These are phyloP conservation scores for Brachirus orientalis DNA, from an alignment of 2,113 vertebrate species.

Conservation along the genomic window DNA sequence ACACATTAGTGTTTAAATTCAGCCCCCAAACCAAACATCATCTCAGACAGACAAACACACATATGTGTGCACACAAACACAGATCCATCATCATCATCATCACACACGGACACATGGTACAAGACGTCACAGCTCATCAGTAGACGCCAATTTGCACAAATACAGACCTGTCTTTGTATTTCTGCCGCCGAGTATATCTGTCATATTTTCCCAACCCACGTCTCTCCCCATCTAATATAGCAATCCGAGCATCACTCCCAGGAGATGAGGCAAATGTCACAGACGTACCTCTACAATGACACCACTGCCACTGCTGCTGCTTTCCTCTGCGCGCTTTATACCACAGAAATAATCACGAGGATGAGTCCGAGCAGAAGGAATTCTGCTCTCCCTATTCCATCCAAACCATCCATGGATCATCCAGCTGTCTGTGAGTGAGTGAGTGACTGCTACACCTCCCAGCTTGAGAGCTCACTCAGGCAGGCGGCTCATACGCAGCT, in stretches of 20 bases:
- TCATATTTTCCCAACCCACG: conserved; percentile 63
- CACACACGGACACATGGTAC: conserved; percentile 42
- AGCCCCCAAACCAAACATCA: conserved; percentile 51
- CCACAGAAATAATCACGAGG: conserved; percentile 57
- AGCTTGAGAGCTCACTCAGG: conserved; percentile 64
- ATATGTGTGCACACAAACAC: conserved; percentile 24
- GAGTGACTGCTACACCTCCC: conserved; percentile 63
- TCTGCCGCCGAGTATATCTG: no score
- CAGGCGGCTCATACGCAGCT: conserved; percentile 83
- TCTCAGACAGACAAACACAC: conserved; percentile 37
- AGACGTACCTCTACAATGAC: conserved; percentile 69
- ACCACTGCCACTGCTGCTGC: conserved; percentile 28
- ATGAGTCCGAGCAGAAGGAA: conserved; percentile 60
- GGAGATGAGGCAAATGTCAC: conserved; percentile 71
- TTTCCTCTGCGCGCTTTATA: conserved; percentile 49
- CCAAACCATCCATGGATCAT: conserved; percentile 74
- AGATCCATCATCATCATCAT: conserved; percentile 48
- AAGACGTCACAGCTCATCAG: conserved; percentile 56
- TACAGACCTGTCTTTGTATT: conserved; percentile 56
- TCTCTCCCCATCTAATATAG: conserved; percentile 64
- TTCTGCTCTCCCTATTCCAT: conserved; percentile 40
- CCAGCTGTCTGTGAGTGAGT: conserved; percentile 80
- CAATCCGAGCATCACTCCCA: conserved; percentile 69
- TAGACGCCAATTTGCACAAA: conserved; percentile 54
- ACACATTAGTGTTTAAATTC: conserved; percentile 64